Percentiles rank a stretch among this genome's conserved stretches.
Evolutionary conservation across 2,888 invertebrate species (phyloP).

Genomic region (Troides aeacus): DNA sequence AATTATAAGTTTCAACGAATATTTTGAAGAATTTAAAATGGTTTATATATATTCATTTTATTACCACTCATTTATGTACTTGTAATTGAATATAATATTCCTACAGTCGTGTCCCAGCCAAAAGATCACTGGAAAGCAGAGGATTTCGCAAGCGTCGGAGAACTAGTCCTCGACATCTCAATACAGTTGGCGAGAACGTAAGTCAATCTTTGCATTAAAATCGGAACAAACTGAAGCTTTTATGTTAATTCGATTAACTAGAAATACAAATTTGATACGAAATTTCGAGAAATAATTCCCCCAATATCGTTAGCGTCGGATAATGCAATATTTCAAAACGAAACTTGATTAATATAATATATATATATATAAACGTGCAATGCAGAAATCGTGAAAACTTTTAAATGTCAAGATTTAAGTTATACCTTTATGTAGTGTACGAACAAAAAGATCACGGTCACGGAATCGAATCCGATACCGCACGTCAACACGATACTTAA

Average conservation of each 20-base stretch:
- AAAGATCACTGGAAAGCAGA: slow-evolving; percentile 91
- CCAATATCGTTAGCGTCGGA: no score
- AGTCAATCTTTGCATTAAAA: slow-evolving; percentile 54
- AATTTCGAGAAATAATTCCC: no score
- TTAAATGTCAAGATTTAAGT: slow-evolving; percentile 7
- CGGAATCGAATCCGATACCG: slow-evolving; percentile 33
- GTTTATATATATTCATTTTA: no score
- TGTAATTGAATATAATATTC: not conserved
- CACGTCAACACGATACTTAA: slow-evolving; percentile 26
- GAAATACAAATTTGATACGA: no score
- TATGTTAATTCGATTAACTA: not conserved
- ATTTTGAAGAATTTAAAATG: not conserved
- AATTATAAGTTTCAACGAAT: not conserved
- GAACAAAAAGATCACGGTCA: slow-evolving; percentile 2
- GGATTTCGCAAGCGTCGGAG: slow-evolving; percentile 92
- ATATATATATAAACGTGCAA: not conserved
- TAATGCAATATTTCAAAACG: not conserved
- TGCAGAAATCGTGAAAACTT: not conserved
- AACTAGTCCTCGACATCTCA: slow-evolving; percentile 91
- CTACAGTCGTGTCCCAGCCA: slow-evolving; percentile 88
- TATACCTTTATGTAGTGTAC: not conserved
- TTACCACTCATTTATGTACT: not conserved
- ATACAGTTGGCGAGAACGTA: slow-evolving; percentile 90
- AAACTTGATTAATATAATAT: not conserved
- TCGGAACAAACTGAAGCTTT: not conserved